Base-by-base conservation (phyloP, 2,113 vertebrate genomes). In the Scortum barcoo region DNA sequence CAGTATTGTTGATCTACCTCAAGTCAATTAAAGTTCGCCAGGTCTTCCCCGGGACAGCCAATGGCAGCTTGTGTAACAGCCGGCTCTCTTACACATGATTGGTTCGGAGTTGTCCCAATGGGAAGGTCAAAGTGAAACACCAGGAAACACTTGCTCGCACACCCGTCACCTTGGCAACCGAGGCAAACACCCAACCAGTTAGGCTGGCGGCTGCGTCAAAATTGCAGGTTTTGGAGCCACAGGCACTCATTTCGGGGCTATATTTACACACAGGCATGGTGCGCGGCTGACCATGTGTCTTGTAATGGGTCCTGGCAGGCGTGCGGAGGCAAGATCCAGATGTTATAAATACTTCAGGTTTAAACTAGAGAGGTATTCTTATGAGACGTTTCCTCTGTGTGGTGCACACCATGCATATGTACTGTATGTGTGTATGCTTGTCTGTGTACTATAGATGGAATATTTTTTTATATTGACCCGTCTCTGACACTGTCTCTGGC, bases 221-320 rank as follows among this genome's bases (percentile, higher is more conserved):
- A 94, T 94, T 93, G 81, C 86, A 90, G 82, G 92, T 88, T 92
- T 42, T 63, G 76, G 71, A 84, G 86, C 77, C 83, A 26, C 79
- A 90, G 83, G 70, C 88, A n/a, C 71, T 92, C 78, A 94, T 93
- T 94, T 94, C 11, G 22, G 19, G 67, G 73, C 92, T 94, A 94
- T 92, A 93, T 94, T 93, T 93, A 90, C 83, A 89, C 91, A 63
- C 78, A 76, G 81, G 81, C 90, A 86, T 33, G 8, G 78, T 75
- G 89, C 62, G 10, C 74, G 67, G 82, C 88, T 63, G 84, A 75
- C 80, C 84, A 56, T 86, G 77, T 66, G 75, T 78, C 85, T 90
- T 78, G 74, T 81, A 86, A 85, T 77, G 80, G 74, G 72, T 33
- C 51, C 85, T 86, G 83, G 88, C 89, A 76, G 69, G 40, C 71